These are phyloP conservation scores for Zelleria hepariella DNA, from an alignment of 2,888 invertebrate species.

Conservation along the genomic window DNA sequence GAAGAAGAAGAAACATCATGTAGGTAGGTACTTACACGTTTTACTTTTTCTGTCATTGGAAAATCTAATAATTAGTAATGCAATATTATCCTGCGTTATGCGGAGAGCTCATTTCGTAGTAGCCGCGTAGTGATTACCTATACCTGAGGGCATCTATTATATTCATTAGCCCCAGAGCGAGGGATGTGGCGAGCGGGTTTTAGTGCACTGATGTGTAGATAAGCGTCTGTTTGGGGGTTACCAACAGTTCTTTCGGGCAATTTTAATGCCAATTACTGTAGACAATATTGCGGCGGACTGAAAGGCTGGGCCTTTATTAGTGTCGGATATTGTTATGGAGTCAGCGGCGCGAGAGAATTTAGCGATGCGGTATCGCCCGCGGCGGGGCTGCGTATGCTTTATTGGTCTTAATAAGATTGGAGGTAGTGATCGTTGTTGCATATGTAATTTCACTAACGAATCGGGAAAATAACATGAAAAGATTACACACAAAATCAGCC, in stretches of 20 bases:
- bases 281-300: slow-evolving; percentile 54
- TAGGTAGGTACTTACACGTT: no score
- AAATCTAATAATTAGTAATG: not conserved
- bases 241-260: slow-evolving; percentile 53
- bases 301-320: slow-evolving; percentile 65
- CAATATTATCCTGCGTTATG: not conserved
- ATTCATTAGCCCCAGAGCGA: slow-evolving; percentile 42
- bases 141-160: slow-evolving; percentile 56
- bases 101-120: slow-evolving; percentile 8
- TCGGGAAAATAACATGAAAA: not conserved
- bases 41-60: no score
- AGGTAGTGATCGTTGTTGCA: not conserved
- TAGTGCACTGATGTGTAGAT: slow-evolving; percentile 52
- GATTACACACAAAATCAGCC: no score
- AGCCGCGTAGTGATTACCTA: slow-evolving; percentile 20
- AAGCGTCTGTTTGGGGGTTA: slow-evolving; percentile 61
- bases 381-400: not conserved
- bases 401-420: not conserved
- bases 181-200: slow-evolving; percentile 21
- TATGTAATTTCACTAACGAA: not conserved
- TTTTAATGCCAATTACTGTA: slow-evolving; percentile 67
- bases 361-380: not conserved
- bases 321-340: slow-evolving; percentile 62
- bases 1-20: no score
- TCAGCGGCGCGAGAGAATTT: slow-evolving; percentile 27